Conservation (phyloP, 2,888 invertebrate species). For the Coremacera marginata region DNA sequence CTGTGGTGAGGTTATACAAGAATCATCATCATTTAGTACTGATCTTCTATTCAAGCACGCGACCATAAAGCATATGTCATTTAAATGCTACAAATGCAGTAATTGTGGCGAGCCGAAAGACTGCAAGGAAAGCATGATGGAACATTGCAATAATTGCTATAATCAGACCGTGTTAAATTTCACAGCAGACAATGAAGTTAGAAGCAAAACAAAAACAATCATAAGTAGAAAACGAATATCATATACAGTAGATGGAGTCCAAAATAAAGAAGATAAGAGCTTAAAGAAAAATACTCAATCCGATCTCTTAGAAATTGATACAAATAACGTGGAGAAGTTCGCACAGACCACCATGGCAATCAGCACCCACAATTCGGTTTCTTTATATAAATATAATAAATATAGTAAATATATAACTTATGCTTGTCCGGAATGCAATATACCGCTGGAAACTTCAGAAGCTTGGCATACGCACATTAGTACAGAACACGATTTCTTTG, state of each 20-base stretch:
- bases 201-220: too few species aligned
- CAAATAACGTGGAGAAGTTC: too few species aligned
- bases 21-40: too few species aligned
- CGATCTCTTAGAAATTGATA: too few species aligned
- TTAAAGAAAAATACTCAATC: too few species aligned
- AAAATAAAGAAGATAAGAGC: too few species aligned
- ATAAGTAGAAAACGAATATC: too few species aligned
- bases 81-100: background rate
- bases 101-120: background rate
- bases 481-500: constrained; percentile 43
- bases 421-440: constrained; percentile 48
- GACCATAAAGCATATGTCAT: too few species aligned
- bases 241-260: too few species aligned
- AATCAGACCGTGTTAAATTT: too few species aligned
- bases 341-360: constrained; percentile 24
- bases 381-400: constrained; percentile 40
- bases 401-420: constrained; percentile 42
- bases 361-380: constrained; percentile 22
- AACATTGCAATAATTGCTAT: background rate
- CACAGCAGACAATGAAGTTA: background rate
- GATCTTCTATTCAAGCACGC: too few species aligned
- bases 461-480: constrained; percentile 44
- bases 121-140: background rate
- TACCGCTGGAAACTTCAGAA: constrained; percentile 31
- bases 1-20: background rate